These are phyloP conservation scores for Halcyon chelicuti DNA, from an alignment of 2,797 vertebrate genomes.

Conservation along the genomic window DNA sequence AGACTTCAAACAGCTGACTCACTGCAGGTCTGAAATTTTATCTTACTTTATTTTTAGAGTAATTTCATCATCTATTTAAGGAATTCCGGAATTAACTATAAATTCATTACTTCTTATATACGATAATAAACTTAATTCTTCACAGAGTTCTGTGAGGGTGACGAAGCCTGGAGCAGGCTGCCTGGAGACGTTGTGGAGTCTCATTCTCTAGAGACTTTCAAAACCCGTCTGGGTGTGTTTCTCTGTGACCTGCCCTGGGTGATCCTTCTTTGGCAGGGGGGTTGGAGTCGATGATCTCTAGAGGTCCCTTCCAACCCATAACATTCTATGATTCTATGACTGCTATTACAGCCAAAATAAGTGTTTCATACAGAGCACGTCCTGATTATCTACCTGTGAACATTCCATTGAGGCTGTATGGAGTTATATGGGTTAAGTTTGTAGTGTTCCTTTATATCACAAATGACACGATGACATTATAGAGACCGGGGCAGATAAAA, in stretches of 20 bases:
- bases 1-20: neutral
- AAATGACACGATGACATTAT: neutral
- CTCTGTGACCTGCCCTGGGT: too few species aligned
- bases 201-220: too few species aligned
- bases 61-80: constrained; percentile 50
- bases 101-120: constrained; percentile 20
- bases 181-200: too few species aligned
- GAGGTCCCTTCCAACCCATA: too few species aligned
- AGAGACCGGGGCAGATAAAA: neutral
- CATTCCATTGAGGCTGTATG: neutral
- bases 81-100: constrained; percentile 28
- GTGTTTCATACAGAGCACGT: neutral
- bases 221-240: too few species aligned
- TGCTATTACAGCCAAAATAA: constrained; percentile 1
- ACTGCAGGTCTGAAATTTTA: neutral
- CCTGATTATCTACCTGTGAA: constrained; percentile 11
- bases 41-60: constrained; percentile 38
- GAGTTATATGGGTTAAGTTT: neutral
- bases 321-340: too few species aligned
- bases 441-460: neutral
- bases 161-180: too few species aligned
- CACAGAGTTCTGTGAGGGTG: neutral
- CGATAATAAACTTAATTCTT: neutral
- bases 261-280: too few species aligned
- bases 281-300: too few species aligned